Conservation (phyloP, 2,797 vertebrate genomes). For the Loris lydekkerianus region DNA sequence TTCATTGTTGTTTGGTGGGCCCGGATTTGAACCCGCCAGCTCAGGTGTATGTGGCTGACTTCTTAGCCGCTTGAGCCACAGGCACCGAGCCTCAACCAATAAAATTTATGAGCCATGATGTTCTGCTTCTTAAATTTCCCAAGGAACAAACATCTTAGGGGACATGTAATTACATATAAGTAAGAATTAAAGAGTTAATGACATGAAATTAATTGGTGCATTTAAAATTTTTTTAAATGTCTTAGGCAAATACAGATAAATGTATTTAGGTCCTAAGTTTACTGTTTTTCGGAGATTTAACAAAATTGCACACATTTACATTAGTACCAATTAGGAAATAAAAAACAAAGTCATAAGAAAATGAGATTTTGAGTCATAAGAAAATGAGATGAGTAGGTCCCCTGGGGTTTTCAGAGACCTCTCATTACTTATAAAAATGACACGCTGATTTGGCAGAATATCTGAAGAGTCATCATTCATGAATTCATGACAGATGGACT, state of each 20-base stretch:
- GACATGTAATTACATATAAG: neutral
- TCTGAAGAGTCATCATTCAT: conserved; percentile 86
- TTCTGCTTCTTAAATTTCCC: conserved; percentile 10
- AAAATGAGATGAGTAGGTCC: conserved; percentile 77
- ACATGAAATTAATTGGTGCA: neutral
- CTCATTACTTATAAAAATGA: conserved; percentile 86
- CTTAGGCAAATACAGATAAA: neutral
- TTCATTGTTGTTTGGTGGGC: no score
- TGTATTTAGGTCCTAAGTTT: conserved; percentile 1
- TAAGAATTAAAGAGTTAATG: neutral
- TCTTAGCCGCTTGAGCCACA: no score
- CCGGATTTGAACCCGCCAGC: no score
- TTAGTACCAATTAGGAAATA: neutral
- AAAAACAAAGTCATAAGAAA: conserved; percentile 86
- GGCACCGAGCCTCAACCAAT: neutral
- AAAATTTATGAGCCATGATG: neutral
- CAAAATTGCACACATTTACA: neutral
- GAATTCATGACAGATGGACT: conserved; percentile 86
- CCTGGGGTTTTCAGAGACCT: conserved; percentile 86
- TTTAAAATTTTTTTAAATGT: neutral
- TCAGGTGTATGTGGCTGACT: no score
- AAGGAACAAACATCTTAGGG: neutral
- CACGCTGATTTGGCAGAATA: conserved; percentile 85
- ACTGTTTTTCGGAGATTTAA: neutral
- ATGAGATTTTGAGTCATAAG: conserved; percentile 77